A percentile compares a stretch with the other conserved stretches of the same genome.
These are phyloP conservation scores for Mormoops blainvillei DNA, from an alignment of 2,113 vertebrate species.

Conservation along the genomic window DNA sequence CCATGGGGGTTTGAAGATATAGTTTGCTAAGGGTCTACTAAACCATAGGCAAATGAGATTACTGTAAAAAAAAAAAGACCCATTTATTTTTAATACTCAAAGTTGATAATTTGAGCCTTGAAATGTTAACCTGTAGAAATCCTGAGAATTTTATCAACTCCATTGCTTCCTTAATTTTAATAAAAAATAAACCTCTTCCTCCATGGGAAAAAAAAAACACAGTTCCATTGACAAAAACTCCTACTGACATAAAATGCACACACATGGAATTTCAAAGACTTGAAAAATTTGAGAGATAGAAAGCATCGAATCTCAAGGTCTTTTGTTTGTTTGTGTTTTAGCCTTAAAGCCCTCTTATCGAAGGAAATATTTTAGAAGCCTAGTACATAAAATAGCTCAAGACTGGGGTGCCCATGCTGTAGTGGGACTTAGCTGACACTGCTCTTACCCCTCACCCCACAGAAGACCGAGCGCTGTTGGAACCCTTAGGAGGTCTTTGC, in stretches of 20 bases:
- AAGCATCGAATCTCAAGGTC: neutral
- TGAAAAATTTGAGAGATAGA: neutral
- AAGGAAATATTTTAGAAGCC: neutral
- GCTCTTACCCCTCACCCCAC: neutral
- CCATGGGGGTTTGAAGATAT: neutral
- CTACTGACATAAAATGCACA: neutral
- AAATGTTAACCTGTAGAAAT: neutral
- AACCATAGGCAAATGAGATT: neutral
- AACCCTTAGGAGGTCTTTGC: neutral
- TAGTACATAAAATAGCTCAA: neutral
- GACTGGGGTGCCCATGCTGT: neutral
- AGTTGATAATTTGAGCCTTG: neutral
- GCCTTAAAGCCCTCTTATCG: neutral
- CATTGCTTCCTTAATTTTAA: neutral
- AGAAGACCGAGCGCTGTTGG: neutral
- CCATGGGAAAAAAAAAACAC: neutral
- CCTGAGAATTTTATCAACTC: neutral
- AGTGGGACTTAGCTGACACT: neutral
- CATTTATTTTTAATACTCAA: constrained; percentile 19
- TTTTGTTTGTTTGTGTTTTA: neutral
- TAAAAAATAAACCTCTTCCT: neutral
- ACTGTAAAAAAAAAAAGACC: neutral
- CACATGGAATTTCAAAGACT: neutral
- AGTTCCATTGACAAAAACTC: neutral
- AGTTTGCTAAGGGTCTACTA: neutral